Evolutionary conservation across 1,140 invertebrate species (phyloP).

Genomic region (Ruditapes philippinarum): DNA sequence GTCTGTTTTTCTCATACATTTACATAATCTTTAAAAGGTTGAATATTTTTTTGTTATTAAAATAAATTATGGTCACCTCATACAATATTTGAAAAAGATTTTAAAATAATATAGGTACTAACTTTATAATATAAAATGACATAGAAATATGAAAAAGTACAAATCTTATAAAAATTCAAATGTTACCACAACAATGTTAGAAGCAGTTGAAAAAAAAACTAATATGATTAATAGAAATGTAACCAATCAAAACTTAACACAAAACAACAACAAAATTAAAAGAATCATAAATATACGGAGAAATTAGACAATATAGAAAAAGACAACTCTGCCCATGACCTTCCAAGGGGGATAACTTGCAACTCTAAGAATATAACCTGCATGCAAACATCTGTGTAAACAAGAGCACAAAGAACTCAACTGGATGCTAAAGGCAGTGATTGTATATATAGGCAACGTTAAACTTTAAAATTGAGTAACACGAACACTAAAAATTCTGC

Average conservation of each 20-base stretch:
- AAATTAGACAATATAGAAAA: constrained; percentile 40
- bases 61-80: background rate
- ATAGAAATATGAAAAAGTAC: background rate
- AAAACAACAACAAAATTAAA: constrained; percentile 64
- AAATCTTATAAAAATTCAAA: background rate
- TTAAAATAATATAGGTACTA: no score
- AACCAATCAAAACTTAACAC: constrained; percentile 1
- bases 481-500: constrained; percentile 64
- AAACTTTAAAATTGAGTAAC: constrained; percentile 58
- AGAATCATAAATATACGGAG: constrained; percentile 34
- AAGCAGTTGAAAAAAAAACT: constrained; percentile 40
- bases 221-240: constrained; percentile 27
- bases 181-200: constrained; percentile 49
- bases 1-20: no score
- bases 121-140: no score
- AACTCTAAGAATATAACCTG: background rate
- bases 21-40: no score
- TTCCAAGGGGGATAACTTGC: constrained; percentile 11
- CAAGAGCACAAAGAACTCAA: constrained; percentile 41
- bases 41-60: no score
- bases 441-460: constrained; percentile 58
- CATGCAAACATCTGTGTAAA: constrained; percentile 42
- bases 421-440: constrained; percentile 55
- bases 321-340: constrained; percentile 44
- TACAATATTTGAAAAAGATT: no score